These are phyloP conservation scores for Maconellicoccus hirsutus DNA, from an alignment of 1,140 invertebrate genomes.

Conservation along the genomic window DNA sequence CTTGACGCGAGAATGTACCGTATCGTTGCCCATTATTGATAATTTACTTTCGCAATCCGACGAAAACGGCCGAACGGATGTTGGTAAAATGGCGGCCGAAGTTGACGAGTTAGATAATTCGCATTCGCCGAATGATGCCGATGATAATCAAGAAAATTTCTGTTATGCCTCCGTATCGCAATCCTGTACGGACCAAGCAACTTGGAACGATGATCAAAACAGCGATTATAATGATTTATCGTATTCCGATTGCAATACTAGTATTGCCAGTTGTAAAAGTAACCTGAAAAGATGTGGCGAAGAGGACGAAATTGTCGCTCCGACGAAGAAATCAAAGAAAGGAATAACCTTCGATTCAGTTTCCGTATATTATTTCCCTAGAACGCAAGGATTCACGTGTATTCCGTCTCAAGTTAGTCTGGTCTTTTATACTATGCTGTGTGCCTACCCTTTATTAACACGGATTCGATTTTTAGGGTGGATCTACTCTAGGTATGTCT, in stretches of 20 bases:
- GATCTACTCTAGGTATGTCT: constrained; percentile 92
- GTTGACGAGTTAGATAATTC: background rate
- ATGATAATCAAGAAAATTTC: background rate
- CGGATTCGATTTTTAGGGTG: constrained; percentile 45
- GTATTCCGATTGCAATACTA: background rate
- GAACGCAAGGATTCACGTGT: constrained; percentile 94
- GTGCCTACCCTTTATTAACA: background rate
- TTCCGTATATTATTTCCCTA: constrained; percentile 88
- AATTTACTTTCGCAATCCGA: background rate
- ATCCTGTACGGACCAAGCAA: background rate
- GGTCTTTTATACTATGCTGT: background rate
- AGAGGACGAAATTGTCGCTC: background rate
- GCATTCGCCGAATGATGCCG: no score
- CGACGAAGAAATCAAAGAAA: constrained; percentile 32
- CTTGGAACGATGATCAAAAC: background rate
- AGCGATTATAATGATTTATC: background rate
- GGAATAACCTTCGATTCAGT: constrained; percentile 82
- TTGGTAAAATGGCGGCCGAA: background rate
- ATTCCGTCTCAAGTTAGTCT: constrained; percentile 71
- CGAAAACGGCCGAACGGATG: background rate
- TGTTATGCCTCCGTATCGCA: background rate
- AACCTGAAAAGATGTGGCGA: background rate
- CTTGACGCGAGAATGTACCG: background rate
- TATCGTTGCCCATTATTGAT: background rate
- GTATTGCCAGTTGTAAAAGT: background rate